These are phyloP conservation scores for Nettapus auritus DNA, from an alignment of 2,113 vertebrate species.

Conservation along the genomic window DNA sequence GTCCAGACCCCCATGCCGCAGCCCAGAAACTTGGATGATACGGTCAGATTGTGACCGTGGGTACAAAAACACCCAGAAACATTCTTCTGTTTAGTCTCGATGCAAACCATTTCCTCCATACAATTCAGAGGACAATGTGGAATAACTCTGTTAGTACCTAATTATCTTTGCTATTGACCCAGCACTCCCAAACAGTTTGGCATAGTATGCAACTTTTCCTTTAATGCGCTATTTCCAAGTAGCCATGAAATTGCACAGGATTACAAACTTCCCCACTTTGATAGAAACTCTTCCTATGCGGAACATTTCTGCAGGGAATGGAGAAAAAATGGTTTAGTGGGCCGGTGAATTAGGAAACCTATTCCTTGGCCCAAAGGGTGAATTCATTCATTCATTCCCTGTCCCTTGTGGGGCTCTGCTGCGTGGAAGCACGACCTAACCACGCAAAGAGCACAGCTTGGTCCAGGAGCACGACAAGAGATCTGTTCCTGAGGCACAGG, in stretches of 20 bases:
- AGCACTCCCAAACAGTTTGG: neutral
- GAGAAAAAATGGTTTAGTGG: neutral
- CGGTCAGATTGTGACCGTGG: neutral
- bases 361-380: neutral
- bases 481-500: neutral
- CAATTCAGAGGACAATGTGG: neutral
- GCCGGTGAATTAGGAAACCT: neutral
- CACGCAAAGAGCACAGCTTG: neutral
- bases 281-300: neutral
- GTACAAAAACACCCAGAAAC: neutral
- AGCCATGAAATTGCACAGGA: neutral
- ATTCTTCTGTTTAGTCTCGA: neutral
- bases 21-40: neutral
- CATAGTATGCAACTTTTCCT: neutral
- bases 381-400: neutral
- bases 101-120: neutral
- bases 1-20: neutral
- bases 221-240: neutral
- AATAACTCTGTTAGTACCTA: neutral
- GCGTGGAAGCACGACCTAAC: neutral
- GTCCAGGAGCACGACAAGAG: neutral
- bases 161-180: conserved; percentile 38
- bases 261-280: neutral
- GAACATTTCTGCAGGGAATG: neutral
- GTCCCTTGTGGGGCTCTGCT: neutral